Percentiles rank a stretch among this genome's conserved stretches.
Evolutionary conservation across 2,888 invertebrate genomes (phyloP).

Genomic region (Cheilosia scutellata): DNA sequence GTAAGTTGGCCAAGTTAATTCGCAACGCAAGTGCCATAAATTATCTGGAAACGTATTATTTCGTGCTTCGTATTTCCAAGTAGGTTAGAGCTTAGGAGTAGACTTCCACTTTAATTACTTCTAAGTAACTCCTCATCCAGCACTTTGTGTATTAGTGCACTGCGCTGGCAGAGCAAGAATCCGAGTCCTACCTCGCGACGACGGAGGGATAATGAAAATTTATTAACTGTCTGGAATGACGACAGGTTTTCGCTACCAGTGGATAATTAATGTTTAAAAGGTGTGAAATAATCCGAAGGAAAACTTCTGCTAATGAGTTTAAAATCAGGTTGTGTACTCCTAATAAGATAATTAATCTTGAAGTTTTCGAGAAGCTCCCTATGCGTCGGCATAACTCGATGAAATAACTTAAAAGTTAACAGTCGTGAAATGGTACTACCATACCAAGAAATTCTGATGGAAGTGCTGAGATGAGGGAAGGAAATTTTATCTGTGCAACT

Average conservation of each 20-base stretch:
- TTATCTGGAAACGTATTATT: constrained; percentile 5
- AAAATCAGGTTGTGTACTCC: constrained; percentile 46
- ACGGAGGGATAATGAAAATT: constrained; percentile 70
- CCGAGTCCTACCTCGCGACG: constrained; percentile 19
- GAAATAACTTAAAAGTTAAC: constrained; percentile 27
- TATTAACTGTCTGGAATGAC: constrained; percentile 65
- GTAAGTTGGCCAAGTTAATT: constrained; percentile 85
- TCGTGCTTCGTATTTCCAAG: constrained; percentile 20
- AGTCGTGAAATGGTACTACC: background rate
- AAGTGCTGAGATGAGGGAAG: background rate
- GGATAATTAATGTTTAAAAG: constrained; percentile 68
- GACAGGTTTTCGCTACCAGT: constrained; percentile 57
- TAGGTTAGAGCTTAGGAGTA: constrained; percentile 3
- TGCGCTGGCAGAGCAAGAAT: constrained; percentile 7
- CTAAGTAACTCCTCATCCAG: constrained; percentile 3
- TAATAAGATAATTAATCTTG: constrained; percentile 61
- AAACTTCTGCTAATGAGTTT: constrained; percentile 53
- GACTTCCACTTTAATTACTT: constrained; percentile 33
- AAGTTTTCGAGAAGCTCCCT: constrained; percentile 24
- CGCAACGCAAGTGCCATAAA: constrained; percentile 16
- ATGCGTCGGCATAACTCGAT: constrained; percentile 10
- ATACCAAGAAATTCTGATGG: background rate
- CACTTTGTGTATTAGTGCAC: background rate
- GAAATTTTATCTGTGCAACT: background rate
- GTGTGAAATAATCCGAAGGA: constrained; percentile 51